Percentiles rank a stretch among this genome's conserved stretches.
phyloP scores from a whole-genome alignment of 1,140 invertebrate genomes.

The Diplogasteroides magnus region DNA sequence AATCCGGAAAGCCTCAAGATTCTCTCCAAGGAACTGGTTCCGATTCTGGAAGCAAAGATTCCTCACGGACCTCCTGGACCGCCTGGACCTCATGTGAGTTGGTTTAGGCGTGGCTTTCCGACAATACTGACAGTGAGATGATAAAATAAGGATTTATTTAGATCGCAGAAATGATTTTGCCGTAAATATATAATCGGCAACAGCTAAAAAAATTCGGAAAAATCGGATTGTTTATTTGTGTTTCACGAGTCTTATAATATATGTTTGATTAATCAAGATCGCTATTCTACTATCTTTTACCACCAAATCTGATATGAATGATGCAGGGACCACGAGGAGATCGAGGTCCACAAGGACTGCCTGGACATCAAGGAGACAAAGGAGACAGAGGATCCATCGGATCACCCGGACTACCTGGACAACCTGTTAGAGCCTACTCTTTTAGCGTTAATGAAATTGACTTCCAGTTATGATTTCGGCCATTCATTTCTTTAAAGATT shows the following conservation, averaged over 20 bases:
- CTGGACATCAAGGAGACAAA: conserved; percentile 43
- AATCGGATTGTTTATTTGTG: conserved; percentile 8
- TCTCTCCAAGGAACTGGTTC: conserved; percentile 40
- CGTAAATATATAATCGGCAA: no score
- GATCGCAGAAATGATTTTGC: neutral
- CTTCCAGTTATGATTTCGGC: conserved; percentile 25
- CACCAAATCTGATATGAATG: conserved; percentile 1
- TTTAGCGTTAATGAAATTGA: no score
- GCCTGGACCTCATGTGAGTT: conserved; percentile 14
- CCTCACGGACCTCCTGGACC: conserved; percentile 27
- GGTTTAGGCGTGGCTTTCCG: no score
- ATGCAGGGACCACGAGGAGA: conserved; percentile 29
- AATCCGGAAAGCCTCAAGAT: no score
- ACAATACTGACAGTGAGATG: no score
- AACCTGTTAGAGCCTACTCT: conserved; percentile 9
- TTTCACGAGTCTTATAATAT: neutral
- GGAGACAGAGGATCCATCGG: conserved; percentile 49
- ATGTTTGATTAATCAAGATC: conserved; percentile 3
- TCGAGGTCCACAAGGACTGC: conserved; percentile 42
- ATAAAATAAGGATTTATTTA: no score
- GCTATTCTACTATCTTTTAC: conserved; percentile 4
- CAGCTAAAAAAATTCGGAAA: no score
- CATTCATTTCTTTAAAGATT: conserved; percentile 8
- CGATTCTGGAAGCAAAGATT: conserved; percentile 28
- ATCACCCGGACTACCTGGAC: conserved; percentile 41